Evolutionary conservation across 2,797 vertebrate species (phyloP).

Genomic region (Sebastes itinus): DNA sequence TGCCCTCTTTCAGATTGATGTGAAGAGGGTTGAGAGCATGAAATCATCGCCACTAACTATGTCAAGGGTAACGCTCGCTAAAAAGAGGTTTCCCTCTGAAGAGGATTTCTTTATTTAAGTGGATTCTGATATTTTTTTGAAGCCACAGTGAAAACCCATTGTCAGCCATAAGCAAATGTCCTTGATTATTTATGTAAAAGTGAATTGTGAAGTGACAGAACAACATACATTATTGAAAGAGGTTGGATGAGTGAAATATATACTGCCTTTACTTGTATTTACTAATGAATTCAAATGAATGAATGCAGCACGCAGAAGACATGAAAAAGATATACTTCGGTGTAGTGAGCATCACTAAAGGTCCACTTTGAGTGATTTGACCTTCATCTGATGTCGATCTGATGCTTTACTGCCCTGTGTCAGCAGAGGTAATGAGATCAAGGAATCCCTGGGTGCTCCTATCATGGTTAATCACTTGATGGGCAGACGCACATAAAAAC

Average conservation of each 20-base stretch:
- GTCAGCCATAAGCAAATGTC: not conserved
- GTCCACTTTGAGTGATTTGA: slow-evolving; percentile 39
- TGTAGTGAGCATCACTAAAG: not conserved
- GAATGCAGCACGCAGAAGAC: not conserved
- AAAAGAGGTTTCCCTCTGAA: slow-evolving; percentile 6
- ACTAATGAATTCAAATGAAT: not conserved
- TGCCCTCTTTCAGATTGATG: slow-evolving; percentile 35
- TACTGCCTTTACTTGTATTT: not conserved
- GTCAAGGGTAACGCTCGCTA: slow-evolving; percentile 18
- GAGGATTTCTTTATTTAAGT: slow-evolving; percentile 21
- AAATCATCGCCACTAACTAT: slow-evolving; percentile 45
- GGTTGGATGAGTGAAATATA: not conserved
- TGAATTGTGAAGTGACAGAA: not conserved
- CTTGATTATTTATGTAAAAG: not conserved
- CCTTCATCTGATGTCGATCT: slow-evolving; percentile 54
- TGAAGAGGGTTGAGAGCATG: slow-evolving; percentile 26
- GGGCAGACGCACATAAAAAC: not conserved
- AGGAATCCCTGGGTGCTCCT: slow-evolving; percentile 40
- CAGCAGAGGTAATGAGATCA: slow-evolving; percentile 62
- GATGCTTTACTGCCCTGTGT: slow-evolving; percentile 37
- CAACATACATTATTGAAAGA: not conserved
- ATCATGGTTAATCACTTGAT: slow-evolving; percentile 37
- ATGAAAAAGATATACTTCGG: not conserved
- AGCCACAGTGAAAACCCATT: not conserved
- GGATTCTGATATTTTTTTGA: not conserved